Evolutionary conservation across 2,888 invertebrate species (phyloP).

Genomic region (Platycnemis pennipes): DNA sequence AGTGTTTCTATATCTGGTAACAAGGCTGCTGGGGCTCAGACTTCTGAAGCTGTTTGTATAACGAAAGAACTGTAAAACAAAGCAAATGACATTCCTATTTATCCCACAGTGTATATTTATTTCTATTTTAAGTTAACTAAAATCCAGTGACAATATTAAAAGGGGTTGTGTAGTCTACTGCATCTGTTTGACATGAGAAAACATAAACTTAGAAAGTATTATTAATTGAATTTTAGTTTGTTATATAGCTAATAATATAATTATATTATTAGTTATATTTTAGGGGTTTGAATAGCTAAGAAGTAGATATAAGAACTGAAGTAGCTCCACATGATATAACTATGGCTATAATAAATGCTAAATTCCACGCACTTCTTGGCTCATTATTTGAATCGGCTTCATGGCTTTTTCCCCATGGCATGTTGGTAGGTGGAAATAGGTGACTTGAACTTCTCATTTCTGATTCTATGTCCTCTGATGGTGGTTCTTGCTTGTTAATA

Average conservation of each 20-base stretch:
- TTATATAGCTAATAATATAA: too few relatives aligned
- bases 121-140: not conserved
- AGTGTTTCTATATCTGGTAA: not conserved
- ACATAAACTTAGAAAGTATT: not conserved
- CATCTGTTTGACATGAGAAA: not conserved
- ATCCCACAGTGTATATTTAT: not conserved
- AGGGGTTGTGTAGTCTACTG: not conserved
- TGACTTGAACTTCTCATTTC: not conserved
- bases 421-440: not conserved
- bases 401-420: not conserved
- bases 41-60: not conserved
- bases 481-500: not conserved
- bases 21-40: not conserved
- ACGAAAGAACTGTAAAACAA: not conserved
- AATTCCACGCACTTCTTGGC: conserved; percentile 1
- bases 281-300: not conserved
- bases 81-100: not conserved
- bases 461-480: not conserved
- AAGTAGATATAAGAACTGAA: not conserved
- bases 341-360: not conserved
- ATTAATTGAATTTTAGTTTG: too few relatives aligned
- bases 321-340: not conserved
- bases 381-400: not conserved
- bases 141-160: not conserved
- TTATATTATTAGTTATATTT: too few relatives aligned